These are phyloP conservation scores for Temnopleurus reevesii DNA, from an alignment of 53 echinoderm and acorn worm genomes.

Conservation along the genomic window DNA sequence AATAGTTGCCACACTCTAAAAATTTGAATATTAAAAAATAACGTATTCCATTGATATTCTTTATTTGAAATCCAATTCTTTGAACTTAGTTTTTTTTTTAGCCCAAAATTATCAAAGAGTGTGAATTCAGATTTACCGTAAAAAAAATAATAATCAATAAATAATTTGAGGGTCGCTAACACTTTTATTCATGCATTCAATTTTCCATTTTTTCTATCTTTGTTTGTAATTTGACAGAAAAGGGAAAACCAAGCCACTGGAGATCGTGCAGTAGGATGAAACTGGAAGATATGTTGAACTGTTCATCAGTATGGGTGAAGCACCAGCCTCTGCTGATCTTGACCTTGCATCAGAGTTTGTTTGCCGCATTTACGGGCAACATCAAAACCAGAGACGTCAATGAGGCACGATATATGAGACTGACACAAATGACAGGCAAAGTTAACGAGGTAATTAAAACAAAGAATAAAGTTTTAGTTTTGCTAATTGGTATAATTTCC, in stretches of 20 bases:
- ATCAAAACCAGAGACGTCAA: constrained; percentile 51
- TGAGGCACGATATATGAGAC: constrained; percentile 63
- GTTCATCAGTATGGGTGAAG: background rate
- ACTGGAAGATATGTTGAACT: constrained; percentile 48
- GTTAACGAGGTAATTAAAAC: constrained; percentile 38
- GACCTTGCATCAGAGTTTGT: constrained; percentile 64
- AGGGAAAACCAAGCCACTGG: constrained; percentile 62
- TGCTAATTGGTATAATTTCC: background rate
- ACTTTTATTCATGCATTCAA: background rate
- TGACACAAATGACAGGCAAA: constrained; percentile 68
- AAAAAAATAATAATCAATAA: too few species aligned
- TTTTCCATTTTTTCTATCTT: background rate
- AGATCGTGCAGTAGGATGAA: constrained; percentile 55
- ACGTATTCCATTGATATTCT: background rate
- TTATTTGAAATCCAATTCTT: too few species aligned
- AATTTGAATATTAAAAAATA: too few species aligned
- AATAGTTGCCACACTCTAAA: too few species aligned
- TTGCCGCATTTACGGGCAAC: constrained; percentile 61
- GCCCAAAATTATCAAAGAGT: too few species aligned
- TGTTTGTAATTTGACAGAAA: constrained; percentile 54
- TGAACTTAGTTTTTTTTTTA: too few species aligned
- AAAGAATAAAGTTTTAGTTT: background rate
- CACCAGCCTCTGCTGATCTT: background rate
- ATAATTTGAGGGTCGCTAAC: background rate
- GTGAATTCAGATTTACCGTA: too few species aligned